phyloP scores from a whole-genome alignment of 2,888 invertebrate species.

The Hydrotaea diabolus region DNA sequence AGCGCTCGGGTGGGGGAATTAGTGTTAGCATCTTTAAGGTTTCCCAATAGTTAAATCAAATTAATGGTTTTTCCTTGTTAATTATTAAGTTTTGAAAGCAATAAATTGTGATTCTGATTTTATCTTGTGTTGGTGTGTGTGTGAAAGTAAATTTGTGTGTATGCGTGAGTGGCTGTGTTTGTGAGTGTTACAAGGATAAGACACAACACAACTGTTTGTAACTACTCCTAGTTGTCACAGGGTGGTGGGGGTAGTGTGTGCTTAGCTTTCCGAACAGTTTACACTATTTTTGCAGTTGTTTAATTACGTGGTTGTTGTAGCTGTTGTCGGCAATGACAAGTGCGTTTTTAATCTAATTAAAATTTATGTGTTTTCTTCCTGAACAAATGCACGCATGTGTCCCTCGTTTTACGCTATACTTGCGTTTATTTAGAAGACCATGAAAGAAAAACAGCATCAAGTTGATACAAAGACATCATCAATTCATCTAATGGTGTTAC shows the following conservation, averaged over 20 bases:
- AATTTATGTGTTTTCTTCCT: slow-evolving; percentile 31
- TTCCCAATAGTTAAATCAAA: slow-evolving; percentile 28
- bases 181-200: neutral
- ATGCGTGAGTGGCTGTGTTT: neutral
- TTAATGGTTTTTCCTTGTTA: slow-evolving; percentile 35
- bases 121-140: neutral
- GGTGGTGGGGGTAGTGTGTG: too few species aligned
- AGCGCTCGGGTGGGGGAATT: neutral
- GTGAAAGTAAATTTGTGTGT: too few species aligned
- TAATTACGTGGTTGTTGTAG: too few species aligned
- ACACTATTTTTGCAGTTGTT: neutral
- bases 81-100: slow-evolving; percentile 36
- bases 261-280: neutral
- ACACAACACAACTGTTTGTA: neutral
- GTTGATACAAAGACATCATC: too few species aligned
- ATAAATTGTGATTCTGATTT: slow-evolving; percentile 36
- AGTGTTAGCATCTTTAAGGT: neutral
- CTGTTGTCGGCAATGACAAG: slow-evolving; percentile 10
- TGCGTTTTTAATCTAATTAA: slow-evolving; percentile 43
- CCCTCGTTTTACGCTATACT: too few species aligned
- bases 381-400: neutral
- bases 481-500: too few species aligned
- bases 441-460: too few species aligned
- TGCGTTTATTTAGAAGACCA: too few species aligned
- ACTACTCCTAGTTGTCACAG: neutral